phyloP scores from a whole-genome alignment of 1,140 invertebrate species.

The Belonocnema kinseyi region DNA sequence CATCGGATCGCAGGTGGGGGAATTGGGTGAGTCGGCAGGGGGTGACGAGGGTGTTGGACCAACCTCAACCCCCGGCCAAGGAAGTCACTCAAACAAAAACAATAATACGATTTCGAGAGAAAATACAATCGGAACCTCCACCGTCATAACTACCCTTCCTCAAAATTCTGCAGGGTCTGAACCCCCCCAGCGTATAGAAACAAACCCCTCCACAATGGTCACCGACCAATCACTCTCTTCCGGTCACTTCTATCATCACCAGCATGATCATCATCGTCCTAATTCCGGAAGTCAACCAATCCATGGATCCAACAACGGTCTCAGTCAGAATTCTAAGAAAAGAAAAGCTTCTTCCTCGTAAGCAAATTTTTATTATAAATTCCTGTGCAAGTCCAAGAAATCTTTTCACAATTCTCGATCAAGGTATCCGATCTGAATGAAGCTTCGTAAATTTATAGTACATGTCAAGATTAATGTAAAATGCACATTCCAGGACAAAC shows the following conservation, averaged over 20 bases:
- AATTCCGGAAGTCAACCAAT: conserved; percentile 46
- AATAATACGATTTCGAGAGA: conserved; percentile 41
- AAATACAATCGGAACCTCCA: conserved; percentile 8
- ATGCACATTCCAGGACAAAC: too few species aligned
- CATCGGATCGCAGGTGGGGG: conserved; percentile 60
- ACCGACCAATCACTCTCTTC: conserved; percentile 60
- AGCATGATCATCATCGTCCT: conserved; percentile 61
- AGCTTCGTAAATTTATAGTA: too few species aligned
- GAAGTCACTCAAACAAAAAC: conserved; percentile 46
- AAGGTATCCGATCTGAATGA: too few species aligned
- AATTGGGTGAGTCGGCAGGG: conserved; percentile 59
- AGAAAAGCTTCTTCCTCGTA: conserved; percentile 68
- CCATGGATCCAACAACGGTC: conserved; percentile 49
- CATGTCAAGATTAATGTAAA: too few species aligned
- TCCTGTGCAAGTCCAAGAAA: too few species aligned
- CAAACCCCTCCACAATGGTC: conserved; percentile 55
- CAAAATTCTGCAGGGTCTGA: conserved; percentile 49
- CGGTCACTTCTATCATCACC: conserved; percentile 61
- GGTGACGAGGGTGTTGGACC: conserved; percentile 52
- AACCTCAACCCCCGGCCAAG: conserved; percentile 44
- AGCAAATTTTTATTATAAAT: conserved; percentile 49
- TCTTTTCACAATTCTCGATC: too few species aligned
- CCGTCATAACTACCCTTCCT: neutral
- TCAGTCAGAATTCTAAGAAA: conserved; percentile 54
- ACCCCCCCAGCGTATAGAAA: conserved; percentile 62